These are phyloP conservation scores for Cossypha niveicapilla DNA, from an alignment of 2,797 vertebrate genomes.

Conservation along the genomic window DNA sequence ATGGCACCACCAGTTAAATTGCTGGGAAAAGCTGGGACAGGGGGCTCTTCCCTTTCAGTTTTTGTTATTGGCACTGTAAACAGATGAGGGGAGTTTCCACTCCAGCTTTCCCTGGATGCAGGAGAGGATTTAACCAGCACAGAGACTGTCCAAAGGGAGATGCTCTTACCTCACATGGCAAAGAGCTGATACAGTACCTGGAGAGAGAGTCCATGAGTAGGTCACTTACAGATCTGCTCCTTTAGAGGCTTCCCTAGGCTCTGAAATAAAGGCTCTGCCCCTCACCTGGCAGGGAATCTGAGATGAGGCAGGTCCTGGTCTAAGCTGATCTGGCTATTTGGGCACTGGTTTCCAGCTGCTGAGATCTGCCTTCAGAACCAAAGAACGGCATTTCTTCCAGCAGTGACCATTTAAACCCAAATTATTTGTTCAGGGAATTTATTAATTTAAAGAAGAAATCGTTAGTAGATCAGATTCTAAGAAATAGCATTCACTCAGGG, in stretches of 20 bases:
- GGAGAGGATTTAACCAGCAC: neutral
- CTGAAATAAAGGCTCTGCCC: neutral
- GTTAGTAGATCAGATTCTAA: neutral
- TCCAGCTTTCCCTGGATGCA: neutral
- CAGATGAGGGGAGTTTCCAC: neutral
- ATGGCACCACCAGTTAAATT: rapidly evolving
- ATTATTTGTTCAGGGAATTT: neutral
- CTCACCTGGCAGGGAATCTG: neutral
- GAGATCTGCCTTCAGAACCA: neutral
- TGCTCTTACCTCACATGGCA: neutral
- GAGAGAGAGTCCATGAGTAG: neutral
- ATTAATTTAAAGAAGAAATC: neutral
- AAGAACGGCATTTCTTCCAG: neutral
- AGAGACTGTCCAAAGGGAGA: rapidly evolving
- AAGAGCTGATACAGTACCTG: neutral
- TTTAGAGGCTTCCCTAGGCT: neutral
- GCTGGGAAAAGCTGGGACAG: neutral
- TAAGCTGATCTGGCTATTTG: neutral
- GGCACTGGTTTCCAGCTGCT: neutral
- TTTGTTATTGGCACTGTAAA: neutral
- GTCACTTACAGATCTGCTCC: neutral
- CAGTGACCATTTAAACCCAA: neutral
- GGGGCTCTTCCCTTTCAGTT: neutral
- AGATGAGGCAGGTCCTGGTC: neutral
- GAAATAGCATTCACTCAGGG: neutral